Conservation (phyloP, 1,140 invertebrate species). For the Drosophila insularis region DNA sequence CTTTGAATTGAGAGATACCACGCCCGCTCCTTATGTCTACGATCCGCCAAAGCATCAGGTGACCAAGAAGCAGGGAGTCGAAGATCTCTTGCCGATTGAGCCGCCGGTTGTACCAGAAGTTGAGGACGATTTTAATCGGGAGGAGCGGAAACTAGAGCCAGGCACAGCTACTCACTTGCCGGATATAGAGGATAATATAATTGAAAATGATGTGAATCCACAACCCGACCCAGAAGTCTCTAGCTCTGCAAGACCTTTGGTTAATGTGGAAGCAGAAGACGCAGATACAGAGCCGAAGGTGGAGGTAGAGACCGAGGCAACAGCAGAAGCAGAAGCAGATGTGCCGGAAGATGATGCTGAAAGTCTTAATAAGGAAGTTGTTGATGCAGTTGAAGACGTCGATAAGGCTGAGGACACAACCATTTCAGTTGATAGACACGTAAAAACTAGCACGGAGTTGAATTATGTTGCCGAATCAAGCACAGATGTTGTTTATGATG, state of each 20-base stretch:
- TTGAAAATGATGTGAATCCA: conserved; percentile 24
- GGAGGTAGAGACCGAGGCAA: conserved; percentile 6
- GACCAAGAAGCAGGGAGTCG: conserved; percentile 67
- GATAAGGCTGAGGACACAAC: neutral
- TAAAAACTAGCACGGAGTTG: conserved; percentile 7
- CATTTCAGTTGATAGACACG: neutral
- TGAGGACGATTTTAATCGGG: neutral
- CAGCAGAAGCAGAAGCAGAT: neutral
- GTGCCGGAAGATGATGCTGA: conserved; percentile 11
- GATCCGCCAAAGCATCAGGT: conserved; percentile 63
- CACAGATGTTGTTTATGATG: neutral
- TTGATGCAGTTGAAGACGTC: conserved; percentile 4
- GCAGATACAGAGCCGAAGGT: conserved; percentile 7
- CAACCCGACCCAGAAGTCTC: conserved; percentile 3
- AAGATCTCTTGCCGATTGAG: conserved; percentile 46
- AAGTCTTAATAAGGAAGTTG: conserved; percentile 21
- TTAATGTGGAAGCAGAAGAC: neutral
- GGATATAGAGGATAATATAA: conserved; percentile 47
- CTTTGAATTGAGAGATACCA: conserved; percentile 19
- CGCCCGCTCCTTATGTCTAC: conserved; percentile 18
- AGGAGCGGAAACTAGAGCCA: conserved; percentile 14
- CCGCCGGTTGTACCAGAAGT: neutral
- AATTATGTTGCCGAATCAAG: conserved; percentile 5
- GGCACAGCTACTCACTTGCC: neutral
- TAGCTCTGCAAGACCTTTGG: neutral